Evolutionary conservation across 35 echinoderm and acorn worm genomes (phyloP).

Genomic region (Strongylocentrotus purpuratus): DNA sequence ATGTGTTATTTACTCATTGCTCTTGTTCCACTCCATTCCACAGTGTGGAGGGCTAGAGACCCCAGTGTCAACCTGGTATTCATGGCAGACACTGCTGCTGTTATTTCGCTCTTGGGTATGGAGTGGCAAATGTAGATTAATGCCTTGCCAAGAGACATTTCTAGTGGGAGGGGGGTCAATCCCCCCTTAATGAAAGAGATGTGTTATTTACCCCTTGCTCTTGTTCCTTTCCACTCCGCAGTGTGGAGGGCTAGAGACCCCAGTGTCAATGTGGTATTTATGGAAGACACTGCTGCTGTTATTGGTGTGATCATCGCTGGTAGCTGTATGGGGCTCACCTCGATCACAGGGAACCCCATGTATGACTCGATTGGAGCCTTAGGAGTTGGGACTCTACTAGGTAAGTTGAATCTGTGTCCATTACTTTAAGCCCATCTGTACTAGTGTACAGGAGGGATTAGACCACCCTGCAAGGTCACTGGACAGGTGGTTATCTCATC

Average conservation of each 20-base stretch:
- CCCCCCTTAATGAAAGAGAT: background rate
- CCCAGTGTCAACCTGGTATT: too few species aligned
- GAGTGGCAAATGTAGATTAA: too few species aligned
- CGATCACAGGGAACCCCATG: conserved; percentile 84
- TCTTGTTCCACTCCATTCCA: conserved; percentile 13
- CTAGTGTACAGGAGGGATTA: too few species aligned
- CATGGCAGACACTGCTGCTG: conserved; percentile 85
- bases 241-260: conserved; percentile 80
- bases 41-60: conserved; percentile 78
- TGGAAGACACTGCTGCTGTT: conserved; percentile 90
- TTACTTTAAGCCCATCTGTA: too few species aligned
- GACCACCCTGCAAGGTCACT: too few species aligned
- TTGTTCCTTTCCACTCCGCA: conserved; percentile 40
- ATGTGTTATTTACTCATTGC: too few species aligned
- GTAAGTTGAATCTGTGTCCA: conserved; percentile 37
- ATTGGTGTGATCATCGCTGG: conserved; percentile 82
- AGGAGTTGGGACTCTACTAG: conserved; percentile 78
- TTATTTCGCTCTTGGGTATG: too few species aligned
- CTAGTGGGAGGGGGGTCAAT: too few species aligned
- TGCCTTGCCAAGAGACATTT: too few species aligned
- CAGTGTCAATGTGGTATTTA: conserved; percentile 91
- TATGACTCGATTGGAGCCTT: conserved; percentile 89
- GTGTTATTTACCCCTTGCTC: background rate
- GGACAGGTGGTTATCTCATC: too few species aligned
- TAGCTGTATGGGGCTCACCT: conserved; percentile 91